Base-by-base conservation (phyloP, 2,113 vertebrate genomes). In the Tauraco erythrolophus region DNA sequence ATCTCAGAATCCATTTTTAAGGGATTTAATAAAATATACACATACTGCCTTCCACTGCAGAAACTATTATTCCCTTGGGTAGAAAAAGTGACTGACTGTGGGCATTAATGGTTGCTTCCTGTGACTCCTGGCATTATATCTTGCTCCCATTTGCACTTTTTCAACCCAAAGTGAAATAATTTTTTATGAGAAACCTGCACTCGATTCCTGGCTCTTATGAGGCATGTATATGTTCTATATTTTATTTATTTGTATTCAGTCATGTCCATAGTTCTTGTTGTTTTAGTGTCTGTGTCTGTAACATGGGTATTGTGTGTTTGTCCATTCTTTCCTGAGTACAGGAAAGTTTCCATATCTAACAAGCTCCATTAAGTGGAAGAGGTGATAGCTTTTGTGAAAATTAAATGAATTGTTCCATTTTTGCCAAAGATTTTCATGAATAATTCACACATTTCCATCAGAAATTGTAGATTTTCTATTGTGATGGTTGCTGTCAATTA, bases 1-100 rank as follows among this genome's bases (percentile, higher is more conserved):
- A 92, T 95, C 92, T 87, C 94, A 97, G 91, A 95, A 96, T 95
- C 94, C 94, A 82, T 98, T 96, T 97, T 96, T 96, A 96, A 89
- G 84, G 94, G 88, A 83, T 96, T 97, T 97, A 98, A 97, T 97
- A 97, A 97, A 97, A 97, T 97, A 97, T 96, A 97, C 75, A 8
- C 51, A 35, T 65, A 51, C 88, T 94, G 72, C 94, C 87, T 96
- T 96, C 56, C 65, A 86, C 84, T 91, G 89, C 85, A 91, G 95
- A 80, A 95, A 12, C 94, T 97, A 97, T 97, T 97, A 97, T 97
- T 98, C 97, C 95, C 96, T 30, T 84, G 97, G 92, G 96, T 53
- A 10, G 91, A 46, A 94, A 62, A 91, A 95, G 91, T 91, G 94
- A 77, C 92, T 95, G 91, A 6, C 91, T 87, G 50, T 82, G 92